phyloP scores from a whole-genome alignment of 2,797 vertebrate genomes.

The Catamblyrhynchus diadema region DNA sequence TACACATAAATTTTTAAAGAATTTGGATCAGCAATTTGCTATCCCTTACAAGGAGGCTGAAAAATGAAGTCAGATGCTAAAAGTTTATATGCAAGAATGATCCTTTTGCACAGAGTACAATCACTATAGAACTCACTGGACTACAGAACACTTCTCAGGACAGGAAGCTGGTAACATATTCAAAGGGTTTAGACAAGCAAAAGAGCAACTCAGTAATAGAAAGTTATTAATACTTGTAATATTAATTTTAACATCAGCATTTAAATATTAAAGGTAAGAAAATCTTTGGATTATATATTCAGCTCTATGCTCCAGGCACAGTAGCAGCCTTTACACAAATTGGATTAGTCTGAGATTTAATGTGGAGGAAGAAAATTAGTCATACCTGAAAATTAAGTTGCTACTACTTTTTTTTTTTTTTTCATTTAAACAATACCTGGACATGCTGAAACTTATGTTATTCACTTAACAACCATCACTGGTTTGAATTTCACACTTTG shows the following conservation, averaged over 20 bases:
- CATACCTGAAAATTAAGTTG: neutral
- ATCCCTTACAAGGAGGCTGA: neutral
- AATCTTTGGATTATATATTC: neutral
- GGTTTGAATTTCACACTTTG: neutral
- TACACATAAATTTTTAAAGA: neutral
- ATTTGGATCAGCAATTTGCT: neutral
- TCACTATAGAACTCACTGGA: neutral
- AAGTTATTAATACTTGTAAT: neutral
- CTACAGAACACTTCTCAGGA: neutral
- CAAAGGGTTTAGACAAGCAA: neutral
- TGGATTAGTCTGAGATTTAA: neutral
- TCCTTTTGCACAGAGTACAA: fast-evolving
- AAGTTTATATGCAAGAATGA: neutral
- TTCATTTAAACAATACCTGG: neutral
- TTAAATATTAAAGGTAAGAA: neutral
- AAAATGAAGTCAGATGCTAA: neutral
- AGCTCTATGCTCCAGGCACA: neutral
- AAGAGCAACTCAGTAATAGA: neutral
- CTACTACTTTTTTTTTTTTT: neutral
- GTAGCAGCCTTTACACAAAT: neutral
- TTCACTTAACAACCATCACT: neutral
- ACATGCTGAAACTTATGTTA: neutral
- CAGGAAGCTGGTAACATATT: neutral
- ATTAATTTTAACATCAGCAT: neutral
- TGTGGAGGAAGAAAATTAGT: neutral